These are phyloP conservation scores for Hucho hucho DNA, from an alignment of 2,113 vertebrate species.

Conservation along the genomic window DNA sequence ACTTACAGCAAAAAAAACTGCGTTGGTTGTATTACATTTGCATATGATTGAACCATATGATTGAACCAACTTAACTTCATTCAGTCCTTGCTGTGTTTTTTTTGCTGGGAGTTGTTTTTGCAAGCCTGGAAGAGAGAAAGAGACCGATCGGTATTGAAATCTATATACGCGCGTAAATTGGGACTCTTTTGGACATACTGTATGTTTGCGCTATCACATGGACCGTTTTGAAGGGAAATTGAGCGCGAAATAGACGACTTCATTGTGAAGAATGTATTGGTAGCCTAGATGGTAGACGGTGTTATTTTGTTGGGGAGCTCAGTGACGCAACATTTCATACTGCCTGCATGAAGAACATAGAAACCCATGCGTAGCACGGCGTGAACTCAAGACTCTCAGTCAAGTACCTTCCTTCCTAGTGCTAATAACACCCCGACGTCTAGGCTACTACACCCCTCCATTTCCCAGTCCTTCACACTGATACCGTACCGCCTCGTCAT, in stretches of 20 bases:
- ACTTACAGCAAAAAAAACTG: too few relatives aligned
- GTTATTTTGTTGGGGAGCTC: slow-evolving; percentile 12
- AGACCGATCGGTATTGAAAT: slow-evolving; percentile 46
- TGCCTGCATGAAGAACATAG: slow-evolving; percentile 39
- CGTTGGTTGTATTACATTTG: not conserved
- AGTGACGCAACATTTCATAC: slow-evolving; percentile 61
- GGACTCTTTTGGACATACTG: not conserved
- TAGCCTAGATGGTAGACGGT: too few relatives aligned
- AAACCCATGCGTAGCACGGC: slow-evolving; percentile 61
- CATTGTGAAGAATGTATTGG: too few relatives aligned
- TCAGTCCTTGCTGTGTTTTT: not conserved
- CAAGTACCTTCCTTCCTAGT: slow-evolving; percentile 26
- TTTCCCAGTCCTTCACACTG: not conserved
- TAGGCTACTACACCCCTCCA: not conserved
- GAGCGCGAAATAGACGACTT: not conserved
- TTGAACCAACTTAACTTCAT: not conserved
- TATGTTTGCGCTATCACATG: not conserved
- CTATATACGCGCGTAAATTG: slow-evolving; percentile 41
- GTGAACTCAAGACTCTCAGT: slow-evolving; percentile 58
- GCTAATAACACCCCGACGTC: slow-evolving; percentile 24
- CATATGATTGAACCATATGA: not conserved
- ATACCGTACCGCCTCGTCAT: slow-evolving; percentile 62
- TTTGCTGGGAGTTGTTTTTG: not conserved
- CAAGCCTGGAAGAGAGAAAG: slow-evolving; percentile 17
- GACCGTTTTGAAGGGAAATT: not conserved